phyloP scores from a whole-genome alignment of 2,888 invertebrate genomes.

The Aspidapion aeneum region DNA sequence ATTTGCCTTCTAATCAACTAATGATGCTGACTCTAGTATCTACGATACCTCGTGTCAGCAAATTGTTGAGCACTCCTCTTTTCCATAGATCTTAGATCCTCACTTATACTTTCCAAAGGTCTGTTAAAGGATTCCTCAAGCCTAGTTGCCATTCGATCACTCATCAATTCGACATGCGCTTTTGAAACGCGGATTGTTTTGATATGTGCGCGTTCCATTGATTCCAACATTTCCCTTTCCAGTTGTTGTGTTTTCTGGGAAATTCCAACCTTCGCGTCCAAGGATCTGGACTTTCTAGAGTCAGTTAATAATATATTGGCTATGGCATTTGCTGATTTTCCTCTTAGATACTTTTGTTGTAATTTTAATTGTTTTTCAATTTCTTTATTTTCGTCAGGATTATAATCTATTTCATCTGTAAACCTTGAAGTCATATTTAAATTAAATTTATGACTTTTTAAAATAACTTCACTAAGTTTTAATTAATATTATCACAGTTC shows the following conservation, averaged over 20 bases:
- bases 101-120: slow-evolving; percentile 58
- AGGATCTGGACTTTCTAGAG: slow-evolving; percentile 51
- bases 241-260: neutral
- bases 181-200: slow-evolving; percentile 11
- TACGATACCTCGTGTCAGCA: slow-evolving; percentile 60
- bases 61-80: slow-evolving; percentile 57
- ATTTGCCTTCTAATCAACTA: no score
- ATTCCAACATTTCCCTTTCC: neutral
- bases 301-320: slow-evolving; percentile 63
- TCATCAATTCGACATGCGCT: slow-evolving; percentile 42
- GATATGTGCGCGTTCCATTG: slow-evolving; percentile 4
- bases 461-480: neutral
- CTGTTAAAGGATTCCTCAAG: slow-evolving; percentile 56
- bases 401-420: slow-evolving; percentile 49
- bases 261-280: neutral
- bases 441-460: neutral
- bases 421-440: slow-evolving; percentile 20
- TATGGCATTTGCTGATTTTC: slow-evolving; percentile 47
- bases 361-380: slow-evolving; percentile 45
- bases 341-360: slow-evolving; percentile 54
- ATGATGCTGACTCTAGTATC: no score
- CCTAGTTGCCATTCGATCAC: slow-evolving; percentile 45
- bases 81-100: slow-evolving; percentile 62
- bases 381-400: slow-evolving; percentile 47
- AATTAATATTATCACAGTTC: neutral